phyloP scores from a whole-genome alignment of 1,140 invertebrate species.

The Drosophila repletoides region DNA sequence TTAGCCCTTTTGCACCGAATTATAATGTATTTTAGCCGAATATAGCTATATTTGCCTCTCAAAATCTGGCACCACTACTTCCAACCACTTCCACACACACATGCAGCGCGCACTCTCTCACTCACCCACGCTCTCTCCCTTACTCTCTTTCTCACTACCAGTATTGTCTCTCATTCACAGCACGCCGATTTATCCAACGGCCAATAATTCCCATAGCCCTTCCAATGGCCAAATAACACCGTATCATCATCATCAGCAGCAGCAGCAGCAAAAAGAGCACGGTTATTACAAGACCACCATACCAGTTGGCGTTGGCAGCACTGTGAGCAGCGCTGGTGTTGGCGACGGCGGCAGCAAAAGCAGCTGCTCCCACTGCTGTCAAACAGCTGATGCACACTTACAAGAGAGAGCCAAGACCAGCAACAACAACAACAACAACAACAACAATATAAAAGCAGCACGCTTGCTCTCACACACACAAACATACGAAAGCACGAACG shows the following conservation, averaged over 20 bases:
- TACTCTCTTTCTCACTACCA: slow-evolving; percentile 27
- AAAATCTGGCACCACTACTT: too few species aligned
- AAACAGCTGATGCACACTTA: slow-evolving; percentile 64
- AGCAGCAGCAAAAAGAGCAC: slow-evolving; percentile 35
- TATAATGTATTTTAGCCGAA: too few species aligned
- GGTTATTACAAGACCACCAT: slow-evolving; percentile 74
- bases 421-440: slow-evolving; percentile 30
- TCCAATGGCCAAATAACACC: slow-evolving; percentile 76
- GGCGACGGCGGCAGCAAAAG: slow-evolving; percentile 5
- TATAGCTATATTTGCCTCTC: too few species aligned
- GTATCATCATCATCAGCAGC: slow-evolving; percentile 45
- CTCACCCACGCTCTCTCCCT: slow-evolving; percentile 13
- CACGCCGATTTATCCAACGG: slow-evolving; percentile 75
- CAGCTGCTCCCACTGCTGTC: slow-evolving; percentile 47
- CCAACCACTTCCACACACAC: not conserved
- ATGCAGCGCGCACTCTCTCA: slow-evolving; percentile 1
- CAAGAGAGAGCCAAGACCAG: slow-evolving; percentile 40
- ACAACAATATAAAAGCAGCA: slow-evolving; percentile 29
- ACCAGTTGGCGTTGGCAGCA: slow-evolving; percentile 53
- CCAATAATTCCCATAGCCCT: slow-evolving; percentile 70
- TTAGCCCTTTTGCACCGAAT: too few species aligned
- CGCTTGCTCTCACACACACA: slow-evolving; percentile 31
- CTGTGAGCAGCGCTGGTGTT: slow-evolving; percentile 1
- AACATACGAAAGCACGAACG: slow-evolving; percentile 25
- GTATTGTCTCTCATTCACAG: slow-evolving; percentile 46